These are phyloP conservation scores for Mystacides longicornis DNA, from an alignment of 2,888 invertebrate genomes.

Conservation along the genomic window DNA sequence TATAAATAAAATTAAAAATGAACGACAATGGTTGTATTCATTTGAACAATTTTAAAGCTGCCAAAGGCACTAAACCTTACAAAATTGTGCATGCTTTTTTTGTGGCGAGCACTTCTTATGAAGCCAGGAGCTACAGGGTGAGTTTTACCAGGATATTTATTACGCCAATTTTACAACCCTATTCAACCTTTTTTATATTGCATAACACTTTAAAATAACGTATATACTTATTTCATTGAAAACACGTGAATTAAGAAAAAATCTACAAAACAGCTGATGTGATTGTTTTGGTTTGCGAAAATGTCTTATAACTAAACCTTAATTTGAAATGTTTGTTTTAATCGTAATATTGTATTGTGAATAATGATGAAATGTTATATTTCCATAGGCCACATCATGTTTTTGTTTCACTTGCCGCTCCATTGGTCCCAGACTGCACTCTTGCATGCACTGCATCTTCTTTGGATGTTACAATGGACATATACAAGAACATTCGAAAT, in stretches of 20 bases:
- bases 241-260: not conserved
- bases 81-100: constrained; percentile 81
- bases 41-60: constrained; percentile 70
- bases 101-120: constrained; percentile 71
- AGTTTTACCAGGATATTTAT: constrained; percentile 5
- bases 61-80: constrained; percentile 65
- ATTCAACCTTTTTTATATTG: not conserved
- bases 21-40: constrained; percentile 71
- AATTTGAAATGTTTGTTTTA: not conserved
- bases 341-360: not conserved
- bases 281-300: constrained; percentile 19
- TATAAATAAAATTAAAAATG: constrained; percentile 38
- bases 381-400: constrained; percentile 65
- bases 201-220: not conserved
- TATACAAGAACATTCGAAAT: constrained; percentile 77
- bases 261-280: constrained; percentile 20
- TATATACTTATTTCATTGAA: not conserved
- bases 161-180: no score
- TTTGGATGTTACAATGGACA: constrained; percentile 88
- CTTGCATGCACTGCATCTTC: constrained; percentile 85
- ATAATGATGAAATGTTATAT: not conserved
- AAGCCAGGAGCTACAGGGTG: constrained; percentile 79
- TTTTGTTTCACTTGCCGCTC: constrained; percentile 77
- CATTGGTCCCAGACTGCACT: constrained; percentile 71
- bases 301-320: not conserved